A percentile compares a stretch with the other conserved stretches of the same genome.
These are phyloP conservation scores for Zoroaster sp. DNA, from an alignment of 53 echinoderm and acorn worm genomes.

Conservation along the genomic window DNA sequence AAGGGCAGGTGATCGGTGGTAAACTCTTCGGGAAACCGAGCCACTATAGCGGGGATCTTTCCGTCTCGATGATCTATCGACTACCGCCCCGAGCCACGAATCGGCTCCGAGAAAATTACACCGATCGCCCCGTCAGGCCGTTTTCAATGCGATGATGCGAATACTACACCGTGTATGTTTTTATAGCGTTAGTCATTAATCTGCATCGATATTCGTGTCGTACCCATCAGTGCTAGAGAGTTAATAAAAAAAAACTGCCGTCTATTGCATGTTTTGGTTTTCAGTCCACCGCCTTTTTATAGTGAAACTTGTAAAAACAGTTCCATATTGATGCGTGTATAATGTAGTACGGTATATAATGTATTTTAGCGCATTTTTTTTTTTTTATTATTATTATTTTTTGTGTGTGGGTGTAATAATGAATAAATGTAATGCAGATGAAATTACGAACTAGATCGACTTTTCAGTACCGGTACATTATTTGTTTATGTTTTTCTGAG, in stretches of 20 bases:
- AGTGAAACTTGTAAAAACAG: slow-evolving; percentile 43
- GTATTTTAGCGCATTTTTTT: no score
- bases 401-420: no score
- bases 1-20: slow-evolving; percentile 39
- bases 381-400: no score
- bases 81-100: slow-evolving; percentile 42
- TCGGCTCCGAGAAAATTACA: slow-evolving; percentile 52
- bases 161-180: slow-evolving; percentile 50
- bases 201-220: slow-evolving; percentile 41
- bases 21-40: slow-evolving; percentile 30
- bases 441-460: not conserved
- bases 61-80: slow-evolving; percentile 51
- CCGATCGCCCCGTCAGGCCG: slow-evolving; percentile 42
- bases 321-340: not conserved
- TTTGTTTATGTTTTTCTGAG: no score
- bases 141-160: slow-evolving; percentile 13
- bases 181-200: slow-evolving; percentile 54
- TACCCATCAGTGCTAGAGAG: not conserved
- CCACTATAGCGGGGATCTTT: slow-evolving; percentile 17
- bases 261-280: slow-evolving; percentile 24
- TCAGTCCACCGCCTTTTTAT: slow-evolving; percentile 40
- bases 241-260: slow-evolving; percentile 20
- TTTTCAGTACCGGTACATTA: no score
- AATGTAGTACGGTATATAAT: not conserved
- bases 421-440: not conserved